phyloP scores from a whole-genome alignment of 1,140 invertebrate species.

The Drosophila varians region DNA sequence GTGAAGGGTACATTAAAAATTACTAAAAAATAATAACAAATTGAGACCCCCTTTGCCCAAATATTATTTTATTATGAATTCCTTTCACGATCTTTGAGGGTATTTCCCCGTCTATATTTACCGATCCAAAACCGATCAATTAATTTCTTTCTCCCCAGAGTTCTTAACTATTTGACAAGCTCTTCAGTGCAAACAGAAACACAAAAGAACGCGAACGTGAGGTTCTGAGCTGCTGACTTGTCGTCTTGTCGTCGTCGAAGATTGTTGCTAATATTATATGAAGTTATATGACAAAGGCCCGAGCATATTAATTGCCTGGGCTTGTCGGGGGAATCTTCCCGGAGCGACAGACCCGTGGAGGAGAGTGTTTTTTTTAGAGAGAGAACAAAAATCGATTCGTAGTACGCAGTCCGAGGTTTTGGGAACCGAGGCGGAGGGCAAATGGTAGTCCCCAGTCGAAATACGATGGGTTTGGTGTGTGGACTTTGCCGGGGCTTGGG shows the following conservation, averaged over 20 bases:
- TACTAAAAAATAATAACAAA: too few species aligned
- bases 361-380: conserved; percentile 2
- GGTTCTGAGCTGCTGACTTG: conserved; percentile 18
- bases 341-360: conserved; percentile 1
- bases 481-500: background rate
- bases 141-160: conserved; percentile 29
- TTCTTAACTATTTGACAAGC: conserved; percentile 63
- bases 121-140: conserved; percentile 21
- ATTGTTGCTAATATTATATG: conserved; percentile 43
- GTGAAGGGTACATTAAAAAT: background rate
- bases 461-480: background rate
- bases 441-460: conserved; percentile 30
- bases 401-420: conserved; percentile 24
- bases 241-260: conserved; percentile 2
- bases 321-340: conserved; percentile 31
- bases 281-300: conserved; percentile 32
- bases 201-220: conserved; percentile 49
- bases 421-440: too few species aligned
- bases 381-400: conserved; percentile 69
- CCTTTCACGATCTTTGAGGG: conserved; percentile 19
- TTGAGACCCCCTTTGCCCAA: too few species aligned
- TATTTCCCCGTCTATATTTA: conserved; percentile 18
- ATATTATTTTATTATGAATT: background rate
- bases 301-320: conserved; percentile 46
- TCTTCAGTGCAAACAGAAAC: conserved; percentile 42